Percentiles rank a stretch among this genome's conserved stretches.
Evolutionary conservation across 1,140 invertebrate genomes (phyloP).

Genomic region (Formica selysi): DNA sequence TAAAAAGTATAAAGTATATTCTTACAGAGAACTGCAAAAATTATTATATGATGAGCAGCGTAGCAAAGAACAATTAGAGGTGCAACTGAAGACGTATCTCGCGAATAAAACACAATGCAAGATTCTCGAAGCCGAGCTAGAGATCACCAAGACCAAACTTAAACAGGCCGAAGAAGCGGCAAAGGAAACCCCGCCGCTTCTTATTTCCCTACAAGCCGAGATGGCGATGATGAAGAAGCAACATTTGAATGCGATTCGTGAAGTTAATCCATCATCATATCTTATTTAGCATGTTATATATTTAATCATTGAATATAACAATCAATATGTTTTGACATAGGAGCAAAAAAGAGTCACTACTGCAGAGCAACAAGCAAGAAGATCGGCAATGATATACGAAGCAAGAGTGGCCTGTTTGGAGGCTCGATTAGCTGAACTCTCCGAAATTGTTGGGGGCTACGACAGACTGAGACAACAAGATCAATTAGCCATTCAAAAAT

Average conservation of each 20-base stretch:
- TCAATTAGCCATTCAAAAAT: conserved; percentile 91
- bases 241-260: conserved; percentile 89
- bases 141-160: conserved; percentile 89
- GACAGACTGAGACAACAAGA: conserved; percentile 91
- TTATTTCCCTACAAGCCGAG: conserved; percentile 91
- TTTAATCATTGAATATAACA: conserved; percentile 4
- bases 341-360: conserved; percentile 89
- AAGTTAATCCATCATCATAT: conserved; percentile 81
- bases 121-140: conserved; percentile 89
- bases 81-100: conserved; percentile 86
- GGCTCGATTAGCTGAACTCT: conserved; percentile 92
- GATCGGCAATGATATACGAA: conserved; percentile 90
- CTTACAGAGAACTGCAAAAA: conserved; percentile 89
- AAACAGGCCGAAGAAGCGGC: conserved; percentile 87
- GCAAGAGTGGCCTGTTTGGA: conserved; percentile 92
- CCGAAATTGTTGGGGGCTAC: conserved; percentile 92
- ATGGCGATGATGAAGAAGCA: conserved; percentile 91
- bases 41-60: conserved; percentile 88
- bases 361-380: conserved; percentile 90
- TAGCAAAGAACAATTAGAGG: conserved; percentile 89
- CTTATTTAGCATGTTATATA: conserved; percentile 12
- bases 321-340: conserved; percentile 78
- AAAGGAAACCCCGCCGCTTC: conserved; percentile 88
- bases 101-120: conserved; percentile 87
- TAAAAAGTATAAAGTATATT: background rate